A percentile compares a stretch with the other conserved stretches of the same genome.
Evolutionary conservation across 2,113 vertebrate species (phyloP).

Genomic region (Misgurnus anguillicaudatus): DNA sequence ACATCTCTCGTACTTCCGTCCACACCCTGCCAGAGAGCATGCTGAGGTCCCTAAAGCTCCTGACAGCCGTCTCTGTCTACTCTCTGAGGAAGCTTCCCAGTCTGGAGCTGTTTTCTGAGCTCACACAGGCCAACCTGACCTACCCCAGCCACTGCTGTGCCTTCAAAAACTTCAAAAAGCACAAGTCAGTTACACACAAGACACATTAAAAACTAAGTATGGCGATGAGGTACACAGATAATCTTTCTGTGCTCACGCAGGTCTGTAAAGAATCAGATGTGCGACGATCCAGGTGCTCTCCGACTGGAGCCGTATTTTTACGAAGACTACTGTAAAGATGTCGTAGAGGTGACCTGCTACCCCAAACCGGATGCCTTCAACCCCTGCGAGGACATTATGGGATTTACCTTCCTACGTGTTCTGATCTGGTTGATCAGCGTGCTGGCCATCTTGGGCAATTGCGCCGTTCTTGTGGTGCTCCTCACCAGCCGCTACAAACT

Average conservation of each 20-base stretch:
- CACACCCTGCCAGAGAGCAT: constrained; percentile 82
- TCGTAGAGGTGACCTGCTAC: constrained; percentile 78
- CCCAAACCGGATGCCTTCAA: constrained; percentile 89
- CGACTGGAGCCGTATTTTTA: constrained; percentile 61
- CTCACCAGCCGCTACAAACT: constrained; percentile 86
- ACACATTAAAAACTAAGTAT: not conserved
- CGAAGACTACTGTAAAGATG: constrained; percentile 78
- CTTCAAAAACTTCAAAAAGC: constrained; percentile 81
- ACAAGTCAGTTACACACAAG: constrained; percentile 43
- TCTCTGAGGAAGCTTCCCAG: constrained; percentile 86
- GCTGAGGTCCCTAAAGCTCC: constrained; percentile 79
- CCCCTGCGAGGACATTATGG: constrained; percentile 97
- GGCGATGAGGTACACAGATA: not conserved
- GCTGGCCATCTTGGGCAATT: constrained; percentile 87
- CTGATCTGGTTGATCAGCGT: constrained; percentile 93
- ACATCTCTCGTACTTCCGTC: constrained; percentile 88
- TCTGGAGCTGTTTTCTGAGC: constrained; percentile 78
- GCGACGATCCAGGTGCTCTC: constrained; percentile 68
- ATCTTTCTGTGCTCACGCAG: constrained; percentile 63
- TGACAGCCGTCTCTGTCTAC: constrained; percentile 80
- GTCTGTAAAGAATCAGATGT: constrained; percentile 72
- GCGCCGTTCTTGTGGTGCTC: constrained; percentile 82
- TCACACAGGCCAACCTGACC: constrained; percentile 86
- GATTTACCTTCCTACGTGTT: constrained; percentile 76
- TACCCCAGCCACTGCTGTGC: constrained; percentile 96